Evolutionary conservation across 1,140 invertebrate species (phyloP), one percentile per base, ranked within the genome.

Genomic region (Mizuhopecten yessoensis): DNA sequence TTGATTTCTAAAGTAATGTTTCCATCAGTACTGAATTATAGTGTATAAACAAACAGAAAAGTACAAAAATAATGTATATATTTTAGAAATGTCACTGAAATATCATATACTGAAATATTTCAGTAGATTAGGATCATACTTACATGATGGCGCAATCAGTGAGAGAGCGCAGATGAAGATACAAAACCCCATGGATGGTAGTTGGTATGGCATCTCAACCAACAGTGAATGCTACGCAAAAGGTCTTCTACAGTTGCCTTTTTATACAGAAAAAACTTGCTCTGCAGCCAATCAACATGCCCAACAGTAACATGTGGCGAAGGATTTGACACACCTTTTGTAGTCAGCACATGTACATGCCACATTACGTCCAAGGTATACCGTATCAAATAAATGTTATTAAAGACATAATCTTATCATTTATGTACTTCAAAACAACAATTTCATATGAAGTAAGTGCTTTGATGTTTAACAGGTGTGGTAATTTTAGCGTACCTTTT

Each of bases 131-230:
- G 2, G 17, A n/a, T n/a, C 5, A 75, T 75, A 75, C 57, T 5
- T 75, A 75, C 57, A 29, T 75, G 57, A 75, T 75, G n/a, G 23
- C 5, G 57, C 11, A 29, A 75, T 75, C 2, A 29, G 0, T 5
- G 57, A 75, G n/a, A 75, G n/a, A n/a, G 57, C 57, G 57, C 57
- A 75, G 23, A 75, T 75, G 57, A 75, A 29, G 57, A 75, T 29
- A 29, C 23, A 29, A 29, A 75, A 7, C 57, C 23, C 23, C 57
- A 75, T 75, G 57, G 3, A 5, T 75, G 57, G 57, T 75, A 29
- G 57, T 75, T 75, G 57, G 57, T 75, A n/a, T 29, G 17, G n/a
- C 57, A 75, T 75, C 57, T 75, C 57, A 29, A 57, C 45, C 45
- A 57, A 75, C 23, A 75, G 23, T 75, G 23, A n/a, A 75, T n/a